These are phyloP conservation scores for Enteromius radiatus DNA, from an alignment of 2,797 vertebrate genomes.

Conservation along the genomic window DNA sequence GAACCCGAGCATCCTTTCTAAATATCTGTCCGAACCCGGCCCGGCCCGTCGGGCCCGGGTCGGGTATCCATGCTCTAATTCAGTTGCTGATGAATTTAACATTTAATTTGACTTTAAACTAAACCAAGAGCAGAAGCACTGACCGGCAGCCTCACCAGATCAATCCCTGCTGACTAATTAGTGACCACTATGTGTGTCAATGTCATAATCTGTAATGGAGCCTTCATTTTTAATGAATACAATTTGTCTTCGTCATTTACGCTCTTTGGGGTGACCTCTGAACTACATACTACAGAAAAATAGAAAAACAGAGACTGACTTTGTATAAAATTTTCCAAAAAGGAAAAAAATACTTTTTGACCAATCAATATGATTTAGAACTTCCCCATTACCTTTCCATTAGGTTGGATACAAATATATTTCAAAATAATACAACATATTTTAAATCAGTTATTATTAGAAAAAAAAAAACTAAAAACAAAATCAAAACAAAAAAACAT, in stretches of 20 bases:
- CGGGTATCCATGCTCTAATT: no score
- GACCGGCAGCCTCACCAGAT: neutral
- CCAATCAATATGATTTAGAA: neutral
- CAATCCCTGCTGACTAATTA: neutral
- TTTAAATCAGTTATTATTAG: no score
- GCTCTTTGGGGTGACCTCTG: neutral
- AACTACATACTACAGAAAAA: neutral
- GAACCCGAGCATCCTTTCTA: no score
- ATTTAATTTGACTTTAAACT: neutral
- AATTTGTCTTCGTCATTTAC: slow-evolving; percentile 3
- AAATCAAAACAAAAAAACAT: no score
- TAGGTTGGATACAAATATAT: neutral
- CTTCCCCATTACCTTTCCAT: neutral
- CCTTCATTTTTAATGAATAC: neutral
- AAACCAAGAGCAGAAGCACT: neutral
- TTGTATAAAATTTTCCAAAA: neutral
- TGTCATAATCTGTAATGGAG: neutral
- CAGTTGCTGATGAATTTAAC: no score
- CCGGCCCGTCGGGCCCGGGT: no score
- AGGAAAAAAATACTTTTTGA: neutral
- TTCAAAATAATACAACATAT: no score
- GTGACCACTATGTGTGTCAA: neutral
- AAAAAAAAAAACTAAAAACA: no score
- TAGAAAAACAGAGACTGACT: neutral
- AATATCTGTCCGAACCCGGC: no score